These are phyloP conservation scores for Lypha dubia DNA, from an alignment of 2,888 invertebrate species.

Conservation along the genomic window DNA sequence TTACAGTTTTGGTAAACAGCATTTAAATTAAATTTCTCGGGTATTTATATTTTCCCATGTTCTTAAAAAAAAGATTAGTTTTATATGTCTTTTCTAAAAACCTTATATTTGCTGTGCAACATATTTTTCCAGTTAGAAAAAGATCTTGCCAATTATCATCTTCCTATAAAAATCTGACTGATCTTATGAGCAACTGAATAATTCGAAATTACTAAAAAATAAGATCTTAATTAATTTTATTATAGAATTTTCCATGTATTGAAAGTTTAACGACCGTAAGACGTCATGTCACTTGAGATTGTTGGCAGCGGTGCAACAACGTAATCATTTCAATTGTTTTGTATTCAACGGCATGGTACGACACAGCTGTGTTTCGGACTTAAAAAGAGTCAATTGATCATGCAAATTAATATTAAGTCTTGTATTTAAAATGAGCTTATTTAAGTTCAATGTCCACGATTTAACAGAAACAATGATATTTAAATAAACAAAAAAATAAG, in stretches of 20 bases:
- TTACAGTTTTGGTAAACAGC: too few species aligned
- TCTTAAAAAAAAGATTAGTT: too few species aligned
- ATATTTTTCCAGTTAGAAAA: too few species aligned
- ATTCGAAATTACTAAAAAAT: neutral
- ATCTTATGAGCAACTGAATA: neutral
- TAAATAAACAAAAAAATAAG: too few species aligned
- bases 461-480: conserved; percentile 23
- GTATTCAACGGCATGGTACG: neutral
- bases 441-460: conserved; percentile 12
- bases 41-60: too few species aligned
- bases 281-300: conserved; percentile 20
- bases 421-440: conserved; percentile 65
- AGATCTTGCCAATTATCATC: neutral
- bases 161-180: neutral
- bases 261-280: conserved; percentile 38
- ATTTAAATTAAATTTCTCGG: too few species aligned
- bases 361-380: conserved; percentile 27
- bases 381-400: conserved; percentile 54
- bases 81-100: too few species aligned
- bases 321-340: conserved; percentile 29
- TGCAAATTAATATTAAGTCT: conserved; percentile 61
- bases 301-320: neutral
- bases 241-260: neutral
- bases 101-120: too few species aligned
- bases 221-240: neutral